Evolutionary conservation across 2,797 vertebrate species (phyloP), one percentile per base, ranked within the genome.

Genomic region (Enteromius fasciolatus): DNA sequence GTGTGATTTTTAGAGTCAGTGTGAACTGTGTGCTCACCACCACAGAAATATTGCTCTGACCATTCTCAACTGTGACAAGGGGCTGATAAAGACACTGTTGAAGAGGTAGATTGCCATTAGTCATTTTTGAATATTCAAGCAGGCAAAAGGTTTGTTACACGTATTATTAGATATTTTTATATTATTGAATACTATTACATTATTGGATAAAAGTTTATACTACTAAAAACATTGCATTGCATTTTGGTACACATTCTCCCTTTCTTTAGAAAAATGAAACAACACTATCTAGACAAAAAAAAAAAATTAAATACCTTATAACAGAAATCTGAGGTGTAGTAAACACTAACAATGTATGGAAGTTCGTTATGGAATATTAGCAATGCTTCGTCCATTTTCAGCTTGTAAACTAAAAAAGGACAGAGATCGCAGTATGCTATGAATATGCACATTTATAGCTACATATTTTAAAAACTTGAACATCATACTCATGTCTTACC

Each of bases 341-440:
- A 79, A 79, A 94, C 83, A 48, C 83, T 84, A 36, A 95, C 83
- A 11, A 88, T 87, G 75, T 90, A 86, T n/a, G 76, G 84, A 82
- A 95, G 90, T 73, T 90, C 84, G 89, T 93, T 96, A 64, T 90
- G 90, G 84, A 95, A 89, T 1, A 90, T 94, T 74, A 96, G 66
- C 86, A 94, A 87, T 36, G 94, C 95, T 88, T 96, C 90, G 86
- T 96, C 94, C 90, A 94, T 90, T 88, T 91, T 94, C 81, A 95
- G 83, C 75, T 94, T 95, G 87, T 66, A 86, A 12, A 12, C 69
- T 68, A 61, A 44, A 81, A 69, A 63, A 72, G 23, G 9, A 73
- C 33, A 74, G 11, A 69, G 5, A 36, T 68, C 67, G 14, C 14
- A 50, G 44, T 48, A 70, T 20, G 6, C 6, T 36, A 15, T 73